Conservation (phyloP, 2,113 vertebrate species). For the Tachuris rubrigastra region DNA sequence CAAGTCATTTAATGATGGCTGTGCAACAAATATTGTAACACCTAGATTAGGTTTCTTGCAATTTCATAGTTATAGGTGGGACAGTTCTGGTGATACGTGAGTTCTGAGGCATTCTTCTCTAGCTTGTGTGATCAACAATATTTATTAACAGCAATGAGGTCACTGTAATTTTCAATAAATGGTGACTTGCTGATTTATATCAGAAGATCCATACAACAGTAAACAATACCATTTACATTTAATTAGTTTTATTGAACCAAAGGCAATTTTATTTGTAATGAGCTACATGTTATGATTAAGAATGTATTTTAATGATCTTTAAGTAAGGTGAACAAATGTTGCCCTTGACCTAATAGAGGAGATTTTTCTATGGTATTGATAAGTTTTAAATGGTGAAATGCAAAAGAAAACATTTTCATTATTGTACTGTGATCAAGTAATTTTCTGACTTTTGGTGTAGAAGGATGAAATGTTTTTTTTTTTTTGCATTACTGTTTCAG, state of each 20-base stretch:
- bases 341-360: constrained; percentile 83
- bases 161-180: constrained; percentile 87
- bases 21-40: constrained; percentile 43
- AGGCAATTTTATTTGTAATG: constrained; percentile 87
- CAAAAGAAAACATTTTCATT: constrained; percentile 68
- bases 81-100: neutral
- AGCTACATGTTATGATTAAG: constrained; percentile 87
- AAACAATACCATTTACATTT: constrained; percentile 92
- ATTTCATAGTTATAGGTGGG: constrained; percentile 49
- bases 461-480: constrained; percentile 1
- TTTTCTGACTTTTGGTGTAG: constrained; percentile 47
- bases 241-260: constrained; percentile 92
- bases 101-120: constrained; percentile 34
- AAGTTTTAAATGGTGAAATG: constrained; percentile 71
- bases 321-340: constrained; percentile 87
- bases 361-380: constrained; percentile 76
- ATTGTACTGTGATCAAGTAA: constrained; percentile 65
- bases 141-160: constrained; percentile 87
- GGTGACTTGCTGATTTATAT: constrained; percentile 86
- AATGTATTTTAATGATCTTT: constrained; percentile 88
- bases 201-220: constrained; percentile 84
- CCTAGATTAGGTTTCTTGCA: constrained; percentile 71
- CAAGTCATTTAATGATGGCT: constrained; percentile 73
- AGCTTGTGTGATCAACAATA: constrained; percentile 79
- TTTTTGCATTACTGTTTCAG: neutral